These are phyloP conservation scores for Aphelenchoides besseyi DNA, from an alignment of 1,140 invertebrate species.

Conservation along the genomic window DNA sequence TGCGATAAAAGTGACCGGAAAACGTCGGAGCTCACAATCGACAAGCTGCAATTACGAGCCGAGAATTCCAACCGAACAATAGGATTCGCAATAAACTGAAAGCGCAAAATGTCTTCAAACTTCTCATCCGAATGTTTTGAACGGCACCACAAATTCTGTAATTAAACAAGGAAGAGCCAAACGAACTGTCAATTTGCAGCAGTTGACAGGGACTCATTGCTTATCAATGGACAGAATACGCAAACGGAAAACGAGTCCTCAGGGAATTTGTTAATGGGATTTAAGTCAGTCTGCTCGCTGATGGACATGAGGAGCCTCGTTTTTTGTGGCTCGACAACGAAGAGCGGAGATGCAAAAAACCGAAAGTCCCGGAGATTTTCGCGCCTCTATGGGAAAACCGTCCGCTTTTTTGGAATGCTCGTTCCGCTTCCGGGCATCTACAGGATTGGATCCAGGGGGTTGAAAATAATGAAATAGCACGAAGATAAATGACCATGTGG, in stretches of 20 bases:
- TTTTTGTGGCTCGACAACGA: slow-evolving; percentile 7
- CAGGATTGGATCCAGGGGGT: too few relatives aligned
- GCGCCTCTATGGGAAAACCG: slow-evolving; percentile 7
- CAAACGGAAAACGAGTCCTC: not conserved
- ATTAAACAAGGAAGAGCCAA: too few relatives aligned
- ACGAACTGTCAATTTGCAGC: not conserved
- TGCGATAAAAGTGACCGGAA: too few relatives aligned
- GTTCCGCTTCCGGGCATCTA: not conserved
- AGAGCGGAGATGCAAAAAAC: not conserved
- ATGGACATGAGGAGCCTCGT: not conserved
- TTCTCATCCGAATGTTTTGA: too few relatives aligned
- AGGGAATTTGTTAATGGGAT: not conserved
- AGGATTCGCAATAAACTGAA: too few relatives aligned
- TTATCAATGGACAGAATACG: not conserved
- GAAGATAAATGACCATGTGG: too few relatives aligned
- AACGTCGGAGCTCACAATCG: too few relatives aligned
- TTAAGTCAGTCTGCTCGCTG: not conserved
- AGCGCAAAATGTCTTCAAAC: too few relatives aligned
- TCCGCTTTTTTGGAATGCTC: not conserved
- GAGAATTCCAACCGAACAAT: too few relatives aligned
- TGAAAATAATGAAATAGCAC: too few relatives aligned
- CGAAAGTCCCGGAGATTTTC: slow-evolving; percentile 6
- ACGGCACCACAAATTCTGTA: too few relatives aligned
- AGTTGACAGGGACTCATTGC: not conserved
- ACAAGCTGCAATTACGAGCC: too few relatives aligned